A percentile compares a stretch with the other conserved stretches of the same genome.
Conservation (phyloP, 2,888 invertebrate species). For the Andrena marginata region DNA sequence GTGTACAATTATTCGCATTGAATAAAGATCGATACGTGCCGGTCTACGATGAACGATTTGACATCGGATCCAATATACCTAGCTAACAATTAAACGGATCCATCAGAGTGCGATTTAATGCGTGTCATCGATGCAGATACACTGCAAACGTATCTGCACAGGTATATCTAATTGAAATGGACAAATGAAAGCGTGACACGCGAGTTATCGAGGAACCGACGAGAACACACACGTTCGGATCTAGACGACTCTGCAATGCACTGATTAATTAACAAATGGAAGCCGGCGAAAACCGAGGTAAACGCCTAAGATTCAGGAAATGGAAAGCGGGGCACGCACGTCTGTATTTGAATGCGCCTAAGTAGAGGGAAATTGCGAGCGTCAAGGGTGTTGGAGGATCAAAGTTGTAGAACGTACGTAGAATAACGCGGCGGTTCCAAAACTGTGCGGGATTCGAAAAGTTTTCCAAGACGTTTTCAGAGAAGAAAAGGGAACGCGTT, state of each 20-base stretch:
- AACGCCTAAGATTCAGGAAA: neutral
- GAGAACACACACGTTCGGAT: neutral
- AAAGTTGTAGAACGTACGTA: neutral
- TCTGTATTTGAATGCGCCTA: too few species aligned
- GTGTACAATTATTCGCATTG: neutral
- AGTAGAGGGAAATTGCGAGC: neutral
- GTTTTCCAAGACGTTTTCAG: neutral
- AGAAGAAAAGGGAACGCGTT: constrained; percentile 3
- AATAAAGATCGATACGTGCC: too few species aligned
- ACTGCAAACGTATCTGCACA: neutral
- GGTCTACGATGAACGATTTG: neutral
- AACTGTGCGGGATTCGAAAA: neutral
- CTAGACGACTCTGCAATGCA: neutral
- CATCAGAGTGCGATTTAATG: constrained; percentile 17
- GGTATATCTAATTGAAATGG: constrained; percentile 11
- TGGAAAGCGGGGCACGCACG: neutral
- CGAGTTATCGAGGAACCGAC: neutral
- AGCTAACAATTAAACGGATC: constrained; percentile 10
- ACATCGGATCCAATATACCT: constrained; percentile 4
- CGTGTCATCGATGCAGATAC: constrained; percentile 18
- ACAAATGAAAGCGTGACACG: constrained; percentile 24
- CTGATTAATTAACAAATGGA: constrained; percentile 25
- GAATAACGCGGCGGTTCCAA: too few species aligned
- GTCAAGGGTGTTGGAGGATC: neutral
- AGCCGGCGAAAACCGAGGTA: neutral